Evolutionary conservation across 2,888 invertebrate species (phyloP), one percentile per base, ranked within the genome.

Genomic region (Ecliptopera silaceata): DNA sequence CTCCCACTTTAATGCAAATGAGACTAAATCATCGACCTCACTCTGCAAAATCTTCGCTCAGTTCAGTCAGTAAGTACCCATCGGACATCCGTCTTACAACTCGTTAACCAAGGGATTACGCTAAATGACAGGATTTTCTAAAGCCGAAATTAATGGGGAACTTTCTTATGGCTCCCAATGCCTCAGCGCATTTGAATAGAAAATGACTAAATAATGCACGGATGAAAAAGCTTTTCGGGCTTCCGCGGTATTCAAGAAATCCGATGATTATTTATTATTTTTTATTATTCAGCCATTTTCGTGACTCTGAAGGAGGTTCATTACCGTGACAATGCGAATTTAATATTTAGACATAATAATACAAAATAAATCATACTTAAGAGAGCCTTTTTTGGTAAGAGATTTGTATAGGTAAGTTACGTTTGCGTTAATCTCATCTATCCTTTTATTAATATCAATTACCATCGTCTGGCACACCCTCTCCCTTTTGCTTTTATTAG

Each of bases 111-210:
- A 32, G 29, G 56, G 57, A 63, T 61, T 56, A 51, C 45, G 41
- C 29, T 49, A 46, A 54, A 53, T 42, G 50, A 45, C 42, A 58
- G 20, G 36, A 65, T 65, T 69, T 68, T 61, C 34, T 39, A 55
- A 63, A 68, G 61, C 64, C 61, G 58, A 69, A 66, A 69, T 68
- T 73, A 69, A 70, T 72, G 68, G 60, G 59, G 39, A 54, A 63
- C 64, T 65, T 70, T 66, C 55, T 64, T 60, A 41, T 47, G 50
- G 49, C 56, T 63, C 49, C 15, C 10, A 18, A 41, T 10, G 4
- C 31, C 8, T 18, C 41, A 36, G 45, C 43, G 51, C 34, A 46
- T 63, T 64, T 62, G 44, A 43, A 56, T 64, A 56, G 45, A 65
- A 69, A 65, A 62, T 58, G 38, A 54, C 41, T 17, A 45, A 57